Evolutionary conservation across 2,888 invertebrate species (phyloP).

Genomic region (Exephanes ischioxanthus): DNA sequence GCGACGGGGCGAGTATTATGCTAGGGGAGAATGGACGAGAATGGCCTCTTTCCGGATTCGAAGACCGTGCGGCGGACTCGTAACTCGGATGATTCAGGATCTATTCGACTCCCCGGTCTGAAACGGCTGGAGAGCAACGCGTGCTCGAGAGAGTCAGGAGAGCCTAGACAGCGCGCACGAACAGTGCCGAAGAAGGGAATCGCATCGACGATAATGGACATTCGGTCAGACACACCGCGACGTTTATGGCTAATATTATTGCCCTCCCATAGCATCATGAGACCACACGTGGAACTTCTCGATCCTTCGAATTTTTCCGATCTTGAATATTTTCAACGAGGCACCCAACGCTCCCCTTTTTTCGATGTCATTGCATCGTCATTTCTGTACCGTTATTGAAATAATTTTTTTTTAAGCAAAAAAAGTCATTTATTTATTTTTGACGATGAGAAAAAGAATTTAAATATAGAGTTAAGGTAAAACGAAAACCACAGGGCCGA

Average conservation of each 20-base stretch:
- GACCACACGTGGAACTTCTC: conserved; percentile 36
- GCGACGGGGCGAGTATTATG: conserved; percentile 26
- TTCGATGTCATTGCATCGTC: neutral
- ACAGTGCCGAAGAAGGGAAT: conserved; percentile 17
- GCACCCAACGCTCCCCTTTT: conserved; percentile 12
- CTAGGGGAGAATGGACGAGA: conserved; percentile 50
- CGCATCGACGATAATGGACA: conserved; percentile 56
- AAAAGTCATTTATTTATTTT: neutral
- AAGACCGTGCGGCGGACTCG: conserved; percentile 50
- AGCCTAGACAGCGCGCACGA: neutral
- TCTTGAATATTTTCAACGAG: conserved; percentile 50
- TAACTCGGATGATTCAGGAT: conserved; percentile 67
- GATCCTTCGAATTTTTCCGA: conserved; percentile 38
- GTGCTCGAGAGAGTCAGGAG: conserved; percentile 14
- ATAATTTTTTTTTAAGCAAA: conserved; percentile 5
- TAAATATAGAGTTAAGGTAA: neutral
- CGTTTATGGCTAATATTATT: conserved; percentile 67
- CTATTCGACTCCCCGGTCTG: conserved; percentile 49
- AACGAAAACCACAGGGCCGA: neutral
- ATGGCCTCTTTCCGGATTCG: conserved; percentile 56
- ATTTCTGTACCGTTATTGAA: neutral
- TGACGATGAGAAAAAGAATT: neutral
- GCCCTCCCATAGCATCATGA: conserved; percentile 12
- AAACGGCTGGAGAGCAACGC: conserved; percentile 8
- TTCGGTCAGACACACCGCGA: conserved; percentile 59